Conservation (phyloP, 2,113 vertebrate species). For the Cercocebus atys region DNA sequence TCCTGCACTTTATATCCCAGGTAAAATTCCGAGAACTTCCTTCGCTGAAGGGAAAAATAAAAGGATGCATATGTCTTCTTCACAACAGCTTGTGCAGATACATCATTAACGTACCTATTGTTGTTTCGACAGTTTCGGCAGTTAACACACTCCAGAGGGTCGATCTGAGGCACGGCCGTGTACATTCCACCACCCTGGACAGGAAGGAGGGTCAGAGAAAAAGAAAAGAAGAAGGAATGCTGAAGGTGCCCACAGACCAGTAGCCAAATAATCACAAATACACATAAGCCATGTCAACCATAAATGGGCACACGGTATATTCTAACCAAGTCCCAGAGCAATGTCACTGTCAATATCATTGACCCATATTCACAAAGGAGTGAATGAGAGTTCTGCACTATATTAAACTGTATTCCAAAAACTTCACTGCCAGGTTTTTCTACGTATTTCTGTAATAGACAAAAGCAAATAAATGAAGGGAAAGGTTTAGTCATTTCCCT, state of each 20-base stretch:
- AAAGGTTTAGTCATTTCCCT: slow-evolving; percentile 76
- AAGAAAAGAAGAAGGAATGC: neutral
- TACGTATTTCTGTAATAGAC: slow-evolving; percentile 50
- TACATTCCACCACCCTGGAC: slow-evolving; percentile 90
- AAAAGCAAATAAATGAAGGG: slow-evolving; percentile 72
- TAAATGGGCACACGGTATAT: rapidly evolving
- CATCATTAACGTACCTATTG: slow-evolving; percentile 89
- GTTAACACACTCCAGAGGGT: slow-evolving; percentile 90
- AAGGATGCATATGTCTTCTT: neutral
- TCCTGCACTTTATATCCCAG: neutral
- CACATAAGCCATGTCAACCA: rapidly evolving
- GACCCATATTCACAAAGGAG: neutral
- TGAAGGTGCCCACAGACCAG: neutral
- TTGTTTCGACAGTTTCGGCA: slow-evolving; percentile 98
- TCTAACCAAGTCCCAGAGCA: neutral
- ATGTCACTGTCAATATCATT: rapidly evolving
- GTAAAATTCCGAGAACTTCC: neutral
- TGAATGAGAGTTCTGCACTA: neutral
- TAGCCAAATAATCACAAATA: rapidly evolving
- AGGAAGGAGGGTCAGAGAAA: neutral
- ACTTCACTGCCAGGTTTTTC: slow-evolving; percentile 21
- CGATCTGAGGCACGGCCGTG: slow-evolving; percentile 88
- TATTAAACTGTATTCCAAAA: neutral
- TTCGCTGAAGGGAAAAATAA: neutral
- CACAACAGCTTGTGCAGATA: neutral